Conservation (phyloP, 2,888 invertebrate genomes). For the Uloborus plumipes region DNA sequence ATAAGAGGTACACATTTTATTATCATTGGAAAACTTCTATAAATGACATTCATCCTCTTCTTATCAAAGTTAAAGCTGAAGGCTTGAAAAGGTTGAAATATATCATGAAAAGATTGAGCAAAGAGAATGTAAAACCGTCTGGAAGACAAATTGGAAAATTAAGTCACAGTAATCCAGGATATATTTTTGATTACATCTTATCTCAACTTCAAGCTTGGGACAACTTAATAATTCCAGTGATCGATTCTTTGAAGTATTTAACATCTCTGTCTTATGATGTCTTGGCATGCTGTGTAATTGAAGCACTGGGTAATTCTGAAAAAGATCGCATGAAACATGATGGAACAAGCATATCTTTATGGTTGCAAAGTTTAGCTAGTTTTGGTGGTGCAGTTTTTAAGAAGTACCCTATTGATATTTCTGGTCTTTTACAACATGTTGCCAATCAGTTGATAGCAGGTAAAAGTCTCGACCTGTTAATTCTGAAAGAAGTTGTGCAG, state of each 20-base stretch:
- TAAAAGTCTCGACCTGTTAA: slow-evolving; percentile 86
- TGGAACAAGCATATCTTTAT: slow-evolving; percentile 90
- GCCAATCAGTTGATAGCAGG: slow-evolving; percentile 96
- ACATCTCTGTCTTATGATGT: slow-evolving; percentile 96
- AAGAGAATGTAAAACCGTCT: slow-evolving; percentile 97
- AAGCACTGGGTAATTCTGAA: slow-evolving; percentile 84
- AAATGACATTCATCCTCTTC: slow-evolving; percentile 83
- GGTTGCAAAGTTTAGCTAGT: slow-evolving; percentile 93
- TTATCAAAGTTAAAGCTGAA: slow-evolving; percentile 87
- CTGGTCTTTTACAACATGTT: slow-evolving; percentile 95
- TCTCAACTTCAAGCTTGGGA: slow-evolving; percentile 92
- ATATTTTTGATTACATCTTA: slow-evolving; percentile 92
- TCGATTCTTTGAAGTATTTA: slow-evolving; percentile 96
- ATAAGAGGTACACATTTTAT: slow-evolving; percentile 89
- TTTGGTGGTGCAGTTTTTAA: slow-evolving; percentile 97
- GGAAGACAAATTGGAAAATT: slow-evolving; percentile 96
- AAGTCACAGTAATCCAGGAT: slow-evolving; percentile 94
- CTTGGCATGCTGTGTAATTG: slow-evolving; percentile 93
- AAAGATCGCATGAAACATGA: slow-evolving; percentile 84
- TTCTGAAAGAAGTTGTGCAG: slow-evolving; percentile 96
- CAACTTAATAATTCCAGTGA: slow-evolving; percentile 94
- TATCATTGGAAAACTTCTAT: slow-evolving; percentile 97
- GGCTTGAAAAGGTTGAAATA: slow-evolving; percentile 93
- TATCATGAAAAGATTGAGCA: slow-evolving; percentile 92
- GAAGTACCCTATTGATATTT: slow-evolving; percentile 96